Percentiles rank a stretch among this genome's conserved stretches.
These are phyloP conservation scores for Psococerastis gibbosa DNA, from an alignment of 2,888 invertebrate genomes.

Conservation along the genomic window DNA sequence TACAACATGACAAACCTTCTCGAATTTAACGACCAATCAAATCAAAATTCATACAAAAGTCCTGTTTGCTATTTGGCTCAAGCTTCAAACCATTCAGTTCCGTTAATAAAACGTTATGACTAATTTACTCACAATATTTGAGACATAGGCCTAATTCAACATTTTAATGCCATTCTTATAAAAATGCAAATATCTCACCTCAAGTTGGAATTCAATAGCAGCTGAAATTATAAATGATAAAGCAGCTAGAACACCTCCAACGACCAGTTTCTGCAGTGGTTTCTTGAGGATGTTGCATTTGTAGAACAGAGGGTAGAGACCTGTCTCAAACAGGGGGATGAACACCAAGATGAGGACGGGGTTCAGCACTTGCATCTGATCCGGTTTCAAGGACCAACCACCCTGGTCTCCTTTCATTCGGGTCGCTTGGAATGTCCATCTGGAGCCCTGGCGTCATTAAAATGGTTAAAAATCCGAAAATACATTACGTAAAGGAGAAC, in stretches of 20 bases:
- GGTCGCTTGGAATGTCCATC: constrained; percentile 85
- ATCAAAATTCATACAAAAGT: too few relatives aligned
- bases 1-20: too few relatives aligned
- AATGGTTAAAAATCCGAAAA: background rate
- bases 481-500: background rate
- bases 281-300: constrained; percentile 48
- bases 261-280: constrained; percentile 70
- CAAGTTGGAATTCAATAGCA: constrained; percentile 29
- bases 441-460: constrained; percentile 41
- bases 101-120: too few relatives aligned
- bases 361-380: constrained; percentile 90
- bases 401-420: constrained; percentile 63
- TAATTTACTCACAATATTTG: too few relatives aligned
- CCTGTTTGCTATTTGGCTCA: too few relatives aligned
- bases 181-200: too few relatives aligned
- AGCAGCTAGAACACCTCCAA: constrained; percentile 73
- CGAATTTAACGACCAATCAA: too few relatives aligned
- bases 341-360: constrained; percentile 66
- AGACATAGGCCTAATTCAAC: too few relatives aligned
- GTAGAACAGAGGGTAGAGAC: constrained; percentile 58
- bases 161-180: too few relatives aligned
- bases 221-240: constrained; percentile 75
- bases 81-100: too few relatives aligned
- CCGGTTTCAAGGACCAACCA: constrained; percentile 57
- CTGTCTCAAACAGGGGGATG: constrained; percentile 66